Conservation (phyloP, 1,140 invertebrate species). For the Sminthurides bifidus region DNA sequence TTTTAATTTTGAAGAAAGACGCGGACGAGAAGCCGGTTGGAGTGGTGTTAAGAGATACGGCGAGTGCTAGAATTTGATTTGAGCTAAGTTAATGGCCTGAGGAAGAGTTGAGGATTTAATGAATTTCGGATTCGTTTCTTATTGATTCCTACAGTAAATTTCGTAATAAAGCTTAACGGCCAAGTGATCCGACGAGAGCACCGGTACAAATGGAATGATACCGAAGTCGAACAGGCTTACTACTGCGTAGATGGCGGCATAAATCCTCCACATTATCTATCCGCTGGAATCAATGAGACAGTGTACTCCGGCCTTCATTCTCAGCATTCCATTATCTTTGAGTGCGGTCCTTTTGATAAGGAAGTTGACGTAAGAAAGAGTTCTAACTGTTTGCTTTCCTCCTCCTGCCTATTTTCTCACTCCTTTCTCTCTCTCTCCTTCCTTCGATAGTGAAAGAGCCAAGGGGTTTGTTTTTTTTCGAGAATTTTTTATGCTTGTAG, state of each 20-base stretch:
- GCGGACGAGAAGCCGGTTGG: no score
- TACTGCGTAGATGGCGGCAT: conserved; percentile 17
- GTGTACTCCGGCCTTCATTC: conserved; percentile 4
- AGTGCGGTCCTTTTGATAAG: conserved; percentile 8
- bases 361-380: background rate
- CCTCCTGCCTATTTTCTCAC: no score
- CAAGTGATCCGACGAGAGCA: no score
- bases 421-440: background rate
- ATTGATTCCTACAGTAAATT: no score
- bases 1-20: no score
- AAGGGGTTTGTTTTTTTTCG: background rate
- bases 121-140: no score
- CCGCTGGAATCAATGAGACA: background rate
- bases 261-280: background rate
- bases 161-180: no score
- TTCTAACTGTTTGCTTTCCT: no score
- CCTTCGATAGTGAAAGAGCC: background rate
- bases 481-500: background rate
- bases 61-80: no score
- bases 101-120: no score
- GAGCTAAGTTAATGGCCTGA: no score
- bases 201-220: background rate
- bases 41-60: no score
- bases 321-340: conserved; percentile 16
- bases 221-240: background rate